Evolutionary conservation across 2,888 invertebrate genomes (phyloP).

Genomic region (Meghimatium bilineatum): DNA sequence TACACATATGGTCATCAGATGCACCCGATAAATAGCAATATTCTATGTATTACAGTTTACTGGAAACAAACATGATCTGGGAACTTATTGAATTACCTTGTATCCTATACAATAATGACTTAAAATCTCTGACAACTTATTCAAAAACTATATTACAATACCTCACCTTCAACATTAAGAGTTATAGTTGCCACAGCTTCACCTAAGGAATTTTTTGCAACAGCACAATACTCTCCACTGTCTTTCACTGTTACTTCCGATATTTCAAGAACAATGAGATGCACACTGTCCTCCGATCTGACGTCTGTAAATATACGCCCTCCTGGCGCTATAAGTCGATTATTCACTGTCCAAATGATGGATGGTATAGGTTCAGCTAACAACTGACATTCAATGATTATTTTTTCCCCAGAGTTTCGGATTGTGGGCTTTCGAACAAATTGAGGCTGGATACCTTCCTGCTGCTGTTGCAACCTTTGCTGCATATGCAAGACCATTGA

Average conservation of each 20-base stretch:
- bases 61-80: too few species aligned
- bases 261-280: constrained; percentile 90
- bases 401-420: constrained; percentile 91
- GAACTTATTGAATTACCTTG: too few species aligned
- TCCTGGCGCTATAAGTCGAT: constrained; percentile 82
- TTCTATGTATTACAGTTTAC: too few species aligned
- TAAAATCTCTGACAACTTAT: neutral
- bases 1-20: too few species aligned
- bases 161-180: constrained; percentile 80
- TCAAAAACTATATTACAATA: neutral
- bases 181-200: constrained; percentile 96
- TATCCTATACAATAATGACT: neutral
- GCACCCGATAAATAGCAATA: too few species aligned
- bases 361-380: constrained; percentile 82
- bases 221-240: constrained; percentile 92
- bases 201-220: constrained; percentile 94
- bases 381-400: constrained; percentile 81
- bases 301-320: constrained; percentile 40
- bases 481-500: constrained; percentile 43
- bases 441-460: constrained; percentile 82
- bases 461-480: constrained; percentile 2
- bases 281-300: constrained; percentile 83
- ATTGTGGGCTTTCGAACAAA: constrained; percentile 99
- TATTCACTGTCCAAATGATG: constrained; percentile 96
- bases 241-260: constrained; percentile 88